A percentile compares a stretch with the other conserved stretches of the same genome.
These are phyloP conservation scores for Caenorhabditis briggsae DNA, from an alignment of 1,140 invertebrate genomes.

Conservation along the genomic window DNA sequence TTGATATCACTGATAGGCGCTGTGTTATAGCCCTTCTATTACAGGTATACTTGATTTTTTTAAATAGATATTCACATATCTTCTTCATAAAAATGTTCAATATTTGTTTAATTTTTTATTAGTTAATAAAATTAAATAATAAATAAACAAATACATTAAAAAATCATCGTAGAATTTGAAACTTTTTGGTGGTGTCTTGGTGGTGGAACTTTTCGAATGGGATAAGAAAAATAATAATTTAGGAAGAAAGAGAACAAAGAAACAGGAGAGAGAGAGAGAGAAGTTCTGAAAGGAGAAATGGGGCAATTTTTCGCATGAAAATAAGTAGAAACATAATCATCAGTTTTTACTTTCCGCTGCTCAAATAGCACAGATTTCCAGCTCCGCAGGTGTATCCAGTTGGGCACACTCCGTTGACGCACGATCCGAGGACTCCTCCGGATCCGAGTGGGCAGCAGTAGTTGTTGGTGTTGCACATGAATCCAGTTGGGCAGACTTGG, in stretches of 20 bases:
- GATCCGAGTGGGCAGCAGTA: slow-evolving; percentile 68
- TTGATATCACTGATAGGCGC: too few relatives aligned
- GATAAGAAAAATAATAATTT: slow-evolving; percentile 20
- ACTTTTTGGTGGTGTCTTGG: slow-evolving; percentile 3
- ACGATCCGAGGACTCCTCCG: slow-evolving; percentile 62
- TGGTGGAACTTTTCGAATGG: background rate
- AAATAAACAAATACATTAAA: slow-evolving; percentile 45
- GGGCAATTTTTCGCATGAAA: slow-evolving; percentile 50
- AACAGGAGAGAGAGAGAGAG: background rate
- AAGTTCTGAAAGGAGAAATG: background rate
- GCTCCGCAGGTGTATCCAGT: slow-evolving; percentile 67
- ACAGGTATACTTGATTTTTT: too few relatives aligned
- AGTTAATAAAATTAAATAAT: slow-evolving; percentile 47
- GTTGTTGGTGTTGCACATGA: slow-evolving; percentile 67
- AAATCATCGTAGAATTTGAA: background rate
- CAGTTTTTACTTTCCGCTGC: slow-evolving; percentile 60
- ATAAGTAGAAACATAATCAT: background rate
- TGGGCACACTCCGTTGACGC: slow-evolving; percentile 64
- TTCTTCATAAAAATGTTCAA: background rate
- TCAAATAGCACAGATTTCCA: slow-evolving; percentile 68
- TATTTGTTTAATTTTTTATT: slow-evolving; percentile 31
- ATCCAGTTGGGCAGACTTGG: slow-evolving; percentile 65
- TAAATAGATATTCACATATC: slow-evolving; percentile 2
- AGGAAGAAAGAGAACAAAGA: background rate
- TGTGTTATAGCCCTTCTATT: background rate